Evolutionary conservation across 92 coral and sea anemone genomes (phyloP).

Genomic region (Palythoa caribaeorum): DNA sequence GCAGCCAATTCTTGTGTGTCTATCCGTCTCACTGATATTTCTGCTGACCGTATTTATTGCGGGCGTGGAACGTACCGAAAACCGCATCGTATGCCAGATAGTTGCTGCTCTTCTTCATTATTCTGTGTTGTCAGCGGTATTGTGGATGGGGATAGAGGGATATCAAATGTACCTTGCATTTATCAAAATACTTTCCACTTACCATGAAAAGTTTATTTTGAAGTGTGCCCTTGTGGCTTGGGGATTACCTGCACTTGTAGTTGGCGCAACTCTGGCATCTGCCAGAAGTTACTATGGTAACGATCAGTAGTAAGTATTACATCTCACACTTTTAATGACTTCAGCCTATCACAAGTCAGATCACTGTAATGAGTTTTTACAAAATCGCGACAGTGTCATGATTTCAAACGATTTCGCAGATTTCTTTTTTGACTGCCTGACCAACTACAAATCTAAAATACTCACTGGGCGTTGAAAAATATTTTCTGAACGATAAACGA

Average conservation of each 20-base stretch:
- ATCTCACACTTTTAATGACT: not conserved
- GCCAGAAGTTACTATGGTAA: constrained; percentile 77
- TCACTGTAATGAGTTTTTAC: too few species aligned
- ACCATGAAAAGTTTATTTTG: constrained; percentile 82
- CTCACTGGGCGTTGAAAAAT: too few species aligned
- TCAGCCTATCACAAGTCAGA: constrained; percentile 53
- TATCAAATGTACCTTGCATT: constrained; percentile 91
- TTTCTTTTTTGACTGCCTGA: too few species aligned
- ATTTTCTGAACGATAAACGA: too few species aligned
- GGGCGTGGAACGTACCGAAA: constrained; percentile 73
- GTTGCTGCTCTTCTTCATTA: constrained; percentile 75
- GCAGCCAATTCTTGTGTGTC: constrained; percentile 87
- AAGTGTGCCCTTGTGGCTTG: constrained; percentile 88
- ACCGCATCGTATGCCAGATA: constrained; percentile 34
- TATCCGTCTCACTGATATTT: constrained; percentile 83
- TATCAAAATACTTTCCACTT: constrained; percentile 88
- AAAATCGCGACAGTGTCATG: too few species aligned
- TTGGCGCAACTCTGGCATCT: constrained; percentile 64
- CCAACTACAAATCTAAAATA: too few species aligned
- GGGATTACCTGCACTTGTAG: constrained; percentile 88
- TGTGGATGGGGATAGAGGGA: constrained; percentile 99
- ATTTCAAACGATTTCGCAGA: too few species aligned
- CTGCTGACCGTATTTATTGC: constrained; percentile 86
- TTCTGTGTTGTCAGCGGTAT: constrained; percentile 76
- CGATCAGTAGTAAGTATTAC: constrained; percentile 72